phyloP scores from a whole-genome alignment of 2,888 invertebrate species.

The Nephrotoma flavescens region DNA sequence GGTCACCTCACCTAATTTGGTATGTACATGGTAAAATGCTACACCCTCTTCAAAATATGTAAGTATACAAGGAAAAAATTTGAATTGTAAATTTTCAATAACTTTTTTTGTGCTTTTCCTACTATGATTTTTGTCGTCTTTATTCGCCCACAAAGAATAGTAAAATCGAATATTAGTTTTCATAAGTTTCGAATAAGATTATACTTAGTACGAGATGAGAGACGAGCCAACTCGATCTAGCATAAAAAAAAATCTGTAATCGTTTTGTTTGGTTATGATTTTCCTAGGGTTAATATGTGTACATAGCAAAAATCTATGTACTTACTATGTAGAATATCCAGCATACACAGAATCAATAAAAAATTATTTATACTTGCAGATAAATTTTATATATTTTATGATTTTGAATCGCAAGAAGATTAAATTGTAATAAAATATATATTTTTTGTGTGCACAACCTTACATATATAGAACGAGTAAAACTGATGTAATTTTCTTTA shows the following conservation, averaged over 20 bases:
- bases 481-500: background rate
- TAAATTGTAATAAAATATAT: background rate
- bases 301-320: background rate
- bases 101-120: background rate
- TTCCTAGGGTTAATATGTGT: background rate
- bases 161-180: background rate
- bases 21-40: background rate
- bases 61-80: background rate
- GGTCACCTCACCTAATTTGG: background rate
- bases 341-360: background rate
- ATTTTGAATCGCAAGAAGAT: background rate
- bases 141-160: background rate
- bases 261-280: background rate
- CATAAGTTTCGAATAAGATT: background rate
- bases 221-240: background rate
- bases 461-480: background rate
- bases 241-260: background rate
- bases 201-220: background rate
- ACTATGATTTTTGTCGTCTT: background rate
- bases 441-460: background rate
- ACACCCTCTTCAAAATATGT: background rate
- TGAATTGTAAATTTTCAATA: background rate
- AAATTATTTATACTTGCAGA: background rate
- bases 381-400: background rate
- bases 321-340: background rate